Base-by-base conservation (phyloP, 2,888 invertebrate genomes). In the Seira sanloemensis region DNA sequence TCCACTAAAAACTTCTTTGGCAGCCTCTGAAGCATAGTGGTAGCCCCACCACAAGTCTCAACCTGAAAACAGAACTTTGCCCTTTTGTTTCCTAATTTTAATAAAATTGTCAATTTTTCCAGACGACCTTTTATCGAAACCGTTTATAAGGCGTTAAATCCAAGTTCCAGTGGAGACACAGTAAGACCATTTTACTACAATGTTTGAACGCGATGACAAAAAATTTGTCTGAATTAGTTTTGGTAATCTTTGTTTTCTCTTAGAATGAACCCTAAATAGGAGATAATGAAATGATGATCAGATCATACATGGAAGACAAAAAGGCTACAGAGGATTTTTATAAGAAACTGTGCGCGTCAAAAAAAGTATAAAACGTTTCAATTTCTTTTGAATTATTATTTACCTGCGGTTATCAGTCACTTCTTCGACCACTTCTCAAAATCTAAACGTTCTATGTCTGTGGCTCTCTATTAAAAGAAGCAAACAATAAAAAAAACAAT, bases 91-190 rank as follows among this genome's bases (percentile, higher is more conserved):
- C 87, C 89, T 90, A 90, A 91, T 90, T 90, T 89, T 92, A n/a
- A n/a, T n/a, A n/a, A n/a, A n/a, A n/a, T n/a, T n/a, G n/a, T n/a
- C n/a, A n/a, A n/a, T n/a, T n/a, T n/a, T n/a, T 92, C 72, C 92
- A 96, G 96, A 92, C 94, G 95, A 93, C 93, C 94, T 90, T 93
- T 95, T 90, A 94, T 96, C 91, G 95, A 95, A 93, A 93, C 94
- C 92, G 94, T 95, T 91, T 95, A 94, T 93, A 94, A 94, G 92
- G 94, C 94, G 93, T 93, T 94, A 92, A 94, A 95, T 92, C 96
- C 96, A 90, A 94, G 94, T n/a, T n/a, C n/a, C 91, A 94, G 94
- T 93, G 94, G 93, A 88, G 94, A 95, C 91, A 94, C 94, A 91
- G 93, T 93, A 93, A 93, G 93, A 93, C 69, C 72, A 76, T 73